phyloP scores from a whole-genome alignment of 2,113 vertebrate genomes.

The Lycaon pictus region DNA sequence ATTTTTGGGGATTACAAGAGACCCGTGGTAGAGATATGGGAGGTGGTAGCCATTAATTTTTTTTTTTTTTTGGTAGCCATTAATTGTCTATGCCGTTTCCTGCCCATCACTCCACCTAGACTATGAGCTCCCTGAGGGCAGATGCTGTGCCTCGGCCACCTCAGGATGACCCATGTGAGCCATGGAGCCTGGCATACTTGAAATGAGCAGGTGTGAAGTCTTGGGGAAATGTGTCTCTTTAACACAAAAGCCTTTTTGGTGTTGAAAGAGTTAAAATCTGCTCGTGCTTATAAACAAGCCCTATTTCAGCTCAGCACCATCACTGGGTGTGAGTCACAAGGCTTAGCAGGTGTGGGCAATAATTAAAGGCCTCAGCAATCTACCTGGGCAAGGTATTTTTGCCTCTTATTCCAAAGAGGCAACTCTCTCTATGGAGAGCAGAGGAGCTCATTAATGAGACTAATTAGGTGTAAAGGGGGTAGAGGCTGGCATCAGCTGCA shows the following conservation, averaged over 20 bases:
- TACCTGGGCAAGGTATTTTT: slow-evolving; percentile 93
- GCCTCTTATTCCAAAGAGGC: slow-evolving; percentile 92
- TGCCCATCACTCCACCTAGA: background rate
- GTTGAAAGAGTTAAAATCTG: slow-evolving; percentile 85
- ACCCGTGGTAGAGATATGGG: background rate
- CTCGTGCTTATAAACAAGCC: slow-evolving; percentile 85
- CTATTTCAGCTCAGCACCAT: slow-evolving; percentile 81
- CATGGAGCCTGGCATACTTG: background rate
- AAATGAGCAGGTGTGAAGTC: background rate
- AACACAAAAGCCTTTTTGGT: background rate
- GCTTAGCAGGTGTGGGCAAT: slow-evolving; percentile 90
- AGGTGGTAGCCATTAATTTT: background rate
- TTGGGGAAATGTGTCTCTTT: slow-evolving; percentile 23
- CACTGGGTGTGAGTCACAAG: slow-evolving; percentile 85
- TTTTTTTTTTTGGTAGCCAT: background rate
- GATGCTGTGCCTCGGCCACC: background rate
- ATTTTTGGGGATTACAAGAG: background rate
- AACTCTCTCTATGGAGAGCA: slow-evolving; percentile 91
- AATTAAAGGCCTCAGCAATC: slow-evolving; percentile 91
- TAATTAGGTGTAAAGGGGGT: slow-evolving; percentile 99
- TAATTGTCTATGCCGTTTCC: background rate
- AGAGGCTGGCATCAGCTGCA: slow-evolving; percentile 96
- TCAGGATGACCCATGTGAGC: background rate
- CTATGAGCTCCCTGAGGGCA: background rate
- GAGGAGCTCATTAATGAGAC: slow-evolving; percentile 95